Evolutionary conservation across 2,797 vertebrate species (phyloP).

Genomic region (Anabas testudineus): DNA sequence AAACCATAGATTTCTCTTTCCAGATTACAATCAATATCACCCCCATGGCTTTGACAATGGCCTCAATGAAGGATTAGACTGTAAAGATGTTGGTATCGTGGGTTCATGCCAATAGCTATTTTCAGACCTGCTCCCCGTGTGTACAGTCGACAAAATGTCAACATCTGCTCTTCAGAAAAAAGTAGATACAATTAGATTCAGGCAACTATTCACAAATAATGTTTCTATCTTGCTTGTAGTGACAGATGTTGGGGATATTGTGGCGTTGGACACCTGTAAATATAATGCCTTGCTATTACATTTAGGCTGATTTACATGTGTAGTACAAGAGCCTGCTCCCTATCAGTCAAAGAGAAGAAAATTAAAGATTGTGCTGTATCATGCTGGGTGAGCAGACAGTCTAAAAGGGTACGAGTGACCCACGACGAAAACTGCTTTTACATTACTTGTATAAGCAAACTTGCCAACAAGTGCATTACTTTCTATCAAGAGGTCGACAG

Average conservation of each 20-base stretch:
- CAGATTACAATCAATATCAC: constrained; percentile 74
- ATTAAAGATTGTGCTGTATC: constrained; percentile 13
- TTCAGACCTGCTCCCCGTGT: constrained; percentile 30
- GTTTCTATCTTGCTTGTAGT: neutral
- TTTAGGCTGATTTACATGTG: constrained; percentile 6
- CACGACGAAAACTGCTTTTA: constrained; percentile 5
- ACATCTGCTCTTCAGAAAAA: constrained; percentile 46
- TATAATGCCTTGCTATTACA: neutral
- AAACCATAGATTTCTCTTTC: constrained; percentile 79
- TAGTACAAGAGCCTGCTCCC: neutral
- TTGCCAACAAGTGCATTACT: constrained; percentile 4
- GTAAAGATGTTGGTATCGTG: constrained; percentile 65
- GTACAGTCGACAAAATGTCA: constrained; percentile 59
- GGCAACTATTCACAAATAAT: neutral
- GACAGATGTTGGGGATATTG: neutral
- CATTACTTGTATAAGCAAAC: neutral
- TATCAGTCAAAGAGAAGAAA: neutral
- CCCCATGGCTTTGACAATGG: constrained; percentile 71
- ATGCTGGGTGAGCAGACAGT: neutral
- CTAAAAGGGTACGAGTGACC: constrained; percentile 1
- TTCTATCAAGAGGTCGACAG: constrained; percentile 19
- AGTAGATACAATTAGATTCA: constrained; percentile 24
- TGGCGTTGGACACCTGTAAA: constrained; percentile 10
- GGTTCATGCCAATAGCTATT: constrained; percentile 67
- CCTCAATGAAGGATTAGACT: constrained; percentile 67